Base-by-base conservation (phyloP, 1,140 invertebrate species). In the Phymorhynchus buccinoides region DNA sequence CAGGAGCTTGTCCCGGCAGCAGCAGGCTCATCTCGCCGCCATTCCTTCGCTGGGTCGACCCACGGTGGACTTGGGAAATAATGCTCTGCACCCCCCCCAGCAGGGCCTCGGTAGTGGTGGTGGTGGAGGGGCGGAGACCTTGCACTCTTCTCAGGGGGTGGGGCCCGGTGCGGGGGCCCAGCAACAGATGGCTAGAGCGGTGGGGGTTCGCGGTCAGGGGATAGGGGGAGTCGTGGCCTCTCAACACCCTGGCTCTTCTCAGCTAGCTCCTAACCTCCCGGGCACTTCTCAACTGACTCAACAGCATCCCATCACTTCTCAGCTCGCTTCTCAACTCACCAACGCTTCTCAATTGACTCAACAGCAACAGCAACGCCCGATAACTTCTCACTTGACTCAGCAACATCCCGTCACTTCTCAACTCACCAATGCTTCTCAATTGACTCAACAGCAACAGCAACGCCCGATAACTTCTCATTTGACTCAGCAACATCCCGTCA, bases 231-330 rank as follows among this genome's bases (percentile, higher is more conserved):
- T 30, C 80, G 78, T 79, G 68, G 79, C 52, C 56, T 27, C 18
- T 81, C 86, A 84, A 84, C 77, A 30, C 48, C 80, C 41, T 75
- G 84, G 62, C 44, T 79, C 84, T 56, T 80, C 71, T n/a, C n/a
- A n/a, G n/a, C n/a, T n/a, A n/a, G n/a, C n/a, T n/a, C n/a, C n/a
- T n/a, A n/a, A n/a, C n/a, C n/a, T n/a, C n/a, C n/a, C n/a, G n/a
- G n/a, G n/a, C n/a, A n/a, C n/a, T n/a, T n/a, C n/a, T n/a, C n/a
- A n/a, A n/a, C n/a, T n/a, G n/a, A n/a, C n/a, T n/a, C n/a, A n/a
- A n/a, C n/a, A n/a, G n/a, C n/a, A n/a, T n/a, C n/a, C n/a, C n/a
- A n/a, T n/a, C n/a, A n/a, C n/a, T n/a, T n/a, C n/a, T n/a, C n/a
- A n/a, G n/a, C n/a, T n/a, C n/a, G n/a, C n/a, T n/a, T n/a, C n/a